Conservation (phyloP, 1,140 invertebrate genomes). For the Lepidostoma basale region DNA sequence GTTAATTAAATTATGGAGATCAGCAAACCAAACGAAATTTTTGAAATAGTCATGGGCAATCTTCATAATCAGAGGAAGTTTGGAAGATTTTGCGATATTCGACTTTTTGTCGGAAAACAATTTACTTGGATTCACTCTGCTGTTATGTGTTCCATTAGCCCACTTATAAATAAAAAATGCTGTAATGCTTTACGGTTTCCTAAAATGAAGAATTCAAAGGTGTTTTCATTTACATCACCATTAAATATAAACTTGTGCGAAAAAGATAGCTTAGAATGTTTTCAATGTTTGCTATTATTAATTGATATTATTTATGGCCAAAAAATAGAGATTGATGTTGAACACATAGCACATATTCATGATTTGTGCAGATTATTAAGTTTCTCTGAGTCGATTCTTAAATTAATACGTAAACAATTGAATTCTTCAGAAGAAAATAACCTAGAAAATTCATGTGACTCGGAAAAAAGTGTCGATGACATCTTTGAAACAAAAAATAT, state of each 20-base stretch:
- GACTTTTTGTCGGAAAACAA: conserved; percentile 34
- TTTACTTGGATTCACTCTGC: conserved; percentile 39
- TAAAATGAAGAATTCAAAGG: conserved; percentile 24
- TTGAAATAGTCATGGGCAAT: conserved; percentile 15
- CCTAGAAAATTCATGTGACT: neutral
- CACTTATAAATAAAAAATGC: conserved; percentile 36
- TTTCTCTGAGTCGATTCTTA: conserved; percentile 35
- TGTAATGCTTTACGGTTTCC: conserved; percentile 30
- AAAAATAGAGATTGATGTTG: conserved; percentile 21
- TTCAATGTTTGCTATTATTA: conserved; percentile 35
- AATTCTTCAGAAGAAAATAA: neutral
- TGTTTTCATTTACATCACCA: conserved; percentile 36
- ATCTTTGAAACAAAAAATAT: neutral
- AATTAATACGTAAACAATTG: conserved; percentile 27
- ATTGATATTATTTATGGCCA: conserved; percentile 42
- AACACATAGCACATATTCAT: conserved; percentile 29
- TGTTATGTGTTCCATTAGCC: conserved; percentile 33
- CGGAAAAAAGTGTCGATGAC: conserved; percentile 1
- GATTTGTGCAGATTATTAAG: conserved; percentile 33
- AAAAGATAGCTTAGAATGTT: conserved; percentile 36
- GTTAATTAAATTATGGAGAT: neutral
- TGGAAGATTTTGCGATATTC: conserved; percentile 30
- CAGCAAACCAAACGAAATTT: neutral
- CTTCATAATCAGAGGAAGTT: conserved; percentile 24
- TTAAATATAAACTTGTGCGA: conserved; percentile 37